Conservation (phyloP, 1,140 invertebrate species). For the Sipha flava region DNA sequence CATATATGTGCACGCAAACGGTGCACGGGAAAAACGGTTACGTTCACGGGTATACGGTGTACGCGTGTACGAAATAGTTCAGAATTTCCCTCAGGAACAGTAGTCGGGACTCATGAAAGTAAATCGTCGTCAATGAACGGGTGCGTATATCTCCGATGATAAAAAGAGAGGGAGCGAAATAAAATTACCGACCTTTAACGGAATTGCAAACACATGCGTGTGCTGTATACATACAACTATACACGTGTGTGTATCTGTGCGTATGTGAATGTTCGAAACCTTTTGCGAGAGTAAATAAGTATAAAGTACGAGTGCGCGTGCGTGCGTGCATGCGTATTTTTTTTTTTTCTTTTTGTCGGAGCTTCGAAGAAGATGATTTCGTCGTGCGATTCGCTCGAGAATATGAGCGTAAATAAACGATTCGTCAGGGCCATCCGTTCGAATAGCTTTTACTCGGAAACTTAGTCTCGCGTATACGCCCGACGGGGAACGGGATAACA, state of each 20-base stretch:
- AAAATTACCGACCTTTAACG: constrained; percentile 9
- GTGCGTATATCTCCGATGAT: neutral
- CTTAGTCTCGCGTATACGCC: neutral
- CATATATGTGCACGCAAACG: too few species aligned
- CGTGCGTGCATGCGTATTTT: neutral
- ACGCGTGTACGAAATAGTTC: neutral
- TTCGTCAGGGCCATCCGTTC: neutral
- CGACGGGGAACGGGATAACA: too few species aligned
- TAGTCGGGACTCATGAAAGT: constrained; percentile 25
- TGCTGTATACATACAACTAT: neutral
- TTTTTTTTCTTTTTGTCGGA: neutral
- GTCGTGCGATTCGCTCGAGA: neutral
- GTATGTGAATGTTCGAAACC: too few species aligned
- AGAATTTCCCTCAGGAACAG: constrained; percentile 27
- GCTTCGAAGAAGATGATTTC: neutral
- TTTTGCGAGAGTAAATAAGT: neutral
- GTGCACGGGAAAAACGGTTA: neutral
- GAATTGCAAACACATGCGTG: constrained; percentile 4
- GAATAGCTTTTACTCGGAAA: neutral
- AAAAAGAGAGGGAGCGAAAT: neutral
- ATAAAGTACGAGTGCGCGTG: too few species aligned
- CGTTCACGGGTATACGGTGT: neutral
- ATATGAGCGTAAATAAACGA: neutral
- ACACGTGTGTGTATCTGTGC: too few species aligned
- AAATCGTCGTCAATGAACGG: constrained; percentile 19